These are phyloP conservation scores for Entomyzon cyanotis DNA, from an alignment of 2,113 vertebrate genomes.

Conservation along the genomic window DNA sequence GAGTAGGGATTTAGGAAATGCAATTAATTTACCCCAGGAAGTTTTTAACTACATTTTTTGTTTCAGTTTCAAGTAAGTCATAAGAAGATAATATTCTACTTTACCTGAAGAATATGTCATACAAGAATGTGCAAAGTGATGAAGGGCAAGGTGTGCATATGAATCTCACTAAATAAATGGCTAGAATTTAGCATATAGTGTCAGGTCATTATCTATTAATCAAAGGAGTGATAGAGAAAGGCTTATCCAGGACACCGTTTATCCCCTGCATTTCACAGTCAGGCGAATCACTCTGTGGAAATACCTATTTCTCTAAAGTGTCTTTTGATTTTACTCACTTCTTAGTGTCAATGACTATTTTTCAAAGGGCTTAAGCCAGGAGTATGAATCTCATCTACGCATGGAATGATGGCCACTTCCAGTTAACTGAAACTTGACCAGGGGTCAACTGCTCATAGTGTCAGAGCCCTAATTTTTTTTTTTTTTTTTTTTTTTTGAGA, in stretches of 20 bases:
- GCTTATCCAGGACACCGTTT: not conserved
- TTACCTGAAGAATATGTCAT: not conserved
- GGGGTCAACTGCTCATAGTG: not conserved
- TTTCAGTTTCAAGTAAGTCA: not conserved
- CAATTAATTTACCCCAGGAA: not conserved
- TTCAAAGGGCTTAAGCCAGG: not conserved
- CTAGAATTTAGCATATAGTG: not conserved
- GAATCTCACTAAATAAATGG: not conserved
- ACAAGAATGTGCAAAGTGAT: not conserved
- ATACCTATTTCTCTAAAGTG: not conserved
- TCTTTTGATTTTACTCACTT: not conserved
- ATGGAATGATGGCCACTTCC: not conserved
- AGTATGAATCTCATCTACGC: not conserved
- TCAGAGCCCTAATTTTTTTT: not conserved
- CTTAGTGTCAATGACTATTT: not conserved
- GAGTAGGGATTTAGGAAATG: not conserved
- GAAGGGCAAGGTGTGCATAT: not conserved
- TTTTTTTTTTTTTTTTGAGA: too few species aligned
- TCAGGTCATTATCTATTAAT: not conserved
- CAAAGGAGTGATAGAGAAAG: not conserved
- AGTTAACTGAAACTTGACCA: not conserved
- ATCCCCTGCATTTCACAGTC: not conserved
- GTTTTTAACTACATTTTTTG: not conserved
- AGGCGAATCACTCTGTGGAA: not conserved
- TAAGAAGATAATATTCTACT: not conserved